Conservation (phyloP, 2,888 invertebrate species). For the Torymus tubicola region DNA sequence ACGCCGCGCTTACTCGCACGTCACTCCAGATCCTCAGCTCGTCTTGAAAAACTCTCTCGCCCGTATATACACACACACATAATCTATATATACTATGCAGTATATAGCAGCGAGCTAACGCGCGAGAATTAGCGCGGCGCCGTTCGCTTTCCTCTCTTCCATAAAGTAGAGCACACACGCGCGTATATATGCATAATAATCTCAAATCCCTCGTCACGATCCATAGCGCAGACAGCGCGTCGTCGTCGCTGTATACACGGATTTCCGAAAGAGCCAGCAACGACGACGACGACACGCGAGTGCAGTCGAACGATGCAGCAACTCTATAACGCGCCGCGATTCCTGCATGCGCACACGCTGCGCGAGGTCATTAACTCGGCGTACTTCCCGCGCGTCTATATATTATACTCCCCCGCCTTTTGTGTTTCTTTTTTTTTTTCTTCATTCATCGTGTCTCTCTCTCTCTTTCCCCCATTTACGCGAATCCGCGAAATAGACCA, state of each 20-base stretch:
- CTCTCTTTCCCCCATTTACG: neutral
- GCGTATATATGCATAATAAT: neutral
- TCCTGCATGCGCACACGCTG: constrained; percentile 21
- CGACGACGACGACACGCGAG: neutral
- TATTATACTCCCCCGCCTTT: constrained; percentile 2
- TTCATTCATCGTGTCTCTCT: neutral
- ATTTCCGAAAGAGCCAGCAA: neutral
- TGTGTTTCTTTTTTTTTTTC: constrained; percentile 3
- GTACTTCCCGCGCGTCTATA: constrained; percentile 6
- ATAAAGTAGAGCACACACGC: too few relatives aligned
- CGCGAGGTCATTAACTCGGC: constrained; percentile 51
- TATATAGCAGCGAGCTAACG: neutral
- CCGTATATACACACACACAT: too few relatives aligned
- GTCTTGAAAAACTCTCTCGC: too few relatives aligned
- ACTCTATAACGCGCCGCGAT: constrained; percentile 36
- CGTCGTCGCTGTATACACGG: neutral
- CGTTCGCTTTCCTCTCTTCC: too few relatives aligned
- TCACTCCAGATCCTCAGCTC: too few relatives aligned
- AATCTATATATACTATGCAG: too few relatives aligned
- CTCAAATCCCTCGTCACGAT: neutral
- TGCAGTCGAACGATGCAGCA: constrained; percentile 1
- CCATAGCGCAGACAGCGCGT: constrained; percentile 3
- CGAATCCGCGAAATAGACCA: constrained; percentile 13
- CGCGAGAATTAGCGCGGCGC: constrained; percentile 39
- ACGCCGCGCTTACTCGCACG: too few relatives aligned